Conservation (phyloP, 2,113 vertebrate genomes). For the Peromyscus polionotus region DNA sequence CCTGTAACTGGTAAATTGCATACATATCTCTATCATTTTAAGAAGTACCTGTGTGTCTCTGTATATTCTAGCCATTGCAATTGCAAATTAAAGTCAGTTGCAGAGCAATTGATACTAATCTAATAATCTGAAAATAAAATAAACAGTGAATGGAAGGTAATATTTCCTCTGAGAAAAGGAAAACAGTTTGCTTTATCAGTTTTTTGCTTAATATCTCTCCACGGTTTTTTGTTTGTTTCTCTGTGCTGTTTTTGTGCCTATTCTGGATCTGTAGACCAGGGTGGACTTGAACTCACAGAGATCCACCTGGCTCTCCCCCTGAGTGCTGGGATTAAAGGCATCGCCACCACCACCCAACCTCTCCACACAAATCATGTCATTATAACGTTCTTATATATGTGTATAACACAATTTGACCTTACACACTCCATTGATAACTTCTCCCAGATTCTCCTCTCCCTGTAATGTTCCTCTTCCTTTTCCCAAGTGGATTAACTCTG, state of each 20-base stretch:
- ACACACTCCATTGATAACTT: neutral
- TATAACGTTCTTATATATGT: neutral
- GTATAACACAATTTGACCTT: neutral
- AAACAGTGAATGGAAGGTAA: neutral
- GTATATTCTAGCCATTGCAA: neutral
- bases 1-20: neutral
- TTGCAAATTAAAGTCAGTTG: neutral
- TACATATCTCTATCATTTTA: neutral
- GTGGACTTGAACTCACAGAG: no score
- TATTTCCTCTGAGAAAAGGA: slow-evolving; percentile 13
- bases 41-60: neutral
- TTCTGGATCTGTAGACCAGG: no score
- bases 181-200: neutral
- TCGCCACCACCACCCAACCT: no score
- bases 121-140: slow-evolving; percentile 23
- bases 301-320: no score
- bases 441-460: neutral
- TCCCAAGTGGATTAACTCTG: neutral
- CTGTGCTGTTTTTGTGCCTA: no score
- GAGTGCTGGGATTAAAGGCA: no score
- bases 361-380: neutral
- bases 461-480: no score
- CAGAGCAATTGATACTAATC: neutral
- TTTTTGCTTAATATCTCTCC: neutral
- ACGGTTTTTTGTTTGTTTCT: neutral